phyloP scores from a whole-genome alignment of 37 sponge, comb jelly and placozoan genomes.

The Halisarca cf. caerulea region DNA sequence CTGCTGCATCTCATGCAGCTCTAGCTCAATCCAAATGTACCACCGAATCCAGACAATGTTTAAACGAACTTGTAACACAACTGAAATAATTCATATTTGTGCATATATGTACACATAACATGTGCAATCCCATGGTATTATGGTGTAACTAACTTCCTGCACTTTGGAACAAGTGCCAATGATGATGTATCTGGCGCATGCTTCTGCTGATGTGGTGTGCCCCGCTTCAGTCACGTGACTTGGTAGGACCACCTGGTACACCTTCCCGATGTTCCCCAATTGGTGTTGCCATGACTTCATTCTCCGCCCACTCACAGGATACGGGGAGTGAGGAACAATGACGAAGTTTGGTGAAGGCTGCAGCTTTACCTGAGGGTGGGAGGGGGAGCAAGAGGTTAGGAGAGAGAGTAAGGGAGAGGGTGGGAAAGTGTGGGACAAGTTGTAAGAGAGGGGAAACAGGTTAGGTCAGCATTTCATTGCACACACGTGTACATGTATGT shows the following conservation, averaged over 20 bases:
- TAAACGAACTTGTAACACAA: too few relatives aligned
- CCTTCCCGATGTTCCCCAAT: constrained; percentile 63
- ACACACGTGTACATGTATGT: neutral
- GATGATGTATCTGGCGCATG: constrained; percentile 32
- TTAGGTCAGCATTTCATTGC: too few relatives aligned
- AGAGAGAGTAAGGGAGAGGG: neutral
- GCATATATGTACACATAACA: constrained; percentile 1
- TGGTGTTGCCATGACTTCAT: constrained; percentile 70
- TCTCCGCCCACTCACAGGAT: constrained; percentile 55
- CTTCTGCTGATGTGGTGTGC: constrained; percentile 19
- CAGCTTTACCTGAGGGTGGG: constrained; percentile 47
- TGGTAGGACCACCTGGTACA: constrained; percentile 62
- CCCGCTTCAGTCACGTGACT: constrained; percentile 36
- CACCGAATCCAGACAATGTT: too few relatives aligned
- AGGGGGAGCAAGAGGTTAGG: neutral
- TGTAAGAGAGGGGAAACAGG: neutral
- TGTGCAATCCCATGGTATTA: too few relatives aligned
- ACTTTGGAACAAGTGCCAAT: constrained; percentile 40
- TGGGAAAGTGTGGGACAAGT: neutral
- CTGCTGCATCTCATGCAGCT: too few relatives aligned
- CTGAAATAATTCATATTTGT: too few relatives aligned
- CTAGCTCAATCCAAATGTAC: too few relatives aligned
- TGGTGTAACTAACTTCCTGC: constrained; percentile 70
- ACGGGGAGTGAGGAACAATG: constrained; percentile 59
- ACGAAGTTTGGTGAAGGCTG: constrained; percentile 66